These are phyloP conservation scores for Nomada ferruginata DNA, from an alignment of 2,888 invertebrate genomes.

Conservation along the genomic window DNA sequence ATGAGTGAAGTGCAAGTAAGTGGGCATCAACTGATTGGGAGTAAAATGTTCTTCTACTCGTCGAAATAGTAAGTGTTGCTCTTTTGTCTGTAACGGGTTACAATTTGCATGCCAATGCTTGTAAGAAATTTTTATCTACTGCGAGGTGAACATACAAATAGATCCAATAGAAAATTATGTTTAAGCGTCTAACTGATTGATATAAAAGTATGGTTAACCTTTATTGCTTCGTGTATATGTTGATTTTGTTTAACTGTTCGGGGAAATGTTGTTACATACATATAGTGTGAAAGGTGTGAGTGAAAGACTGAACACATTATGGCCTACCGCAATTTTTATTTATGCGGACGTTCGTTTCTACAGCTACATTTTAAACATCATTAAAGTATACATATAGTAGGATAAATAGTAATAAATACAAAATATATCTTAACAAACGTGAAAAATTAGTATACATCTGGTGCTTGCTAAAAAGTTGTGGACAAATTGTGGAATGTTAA, in stretches of 20 bases:
- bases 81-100: too few relatives aligned
- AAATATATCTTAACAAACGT: slow-evolving; percentile 57
- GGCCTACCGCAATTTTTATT: slow-evolving; percentile 73
- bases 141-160: too few relatives aligned
- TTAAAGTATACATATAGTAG: slow-evolving; percentile 57
- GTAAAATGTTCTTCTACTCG: too few relatives aligned
- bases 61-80: too few relatives aligned
- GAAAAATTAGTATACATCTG: slow-evolving; percentile 49
- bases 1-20: neutral
- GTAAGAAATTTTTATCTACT: too few relatives aligned
- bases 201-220: slow-evolving; percentile 6
- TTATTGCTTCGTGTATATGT: neutral
- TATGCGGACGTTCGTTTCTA: slow-evolving; percentile 70
- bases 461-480: slow-evolving; percentile 36
- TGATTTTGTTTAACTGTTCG: slow-evolving; percentile 5
- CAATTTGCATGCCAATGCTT: too few relatives aligned
- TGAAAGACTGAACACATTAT: slow-evolving; percentile 63
- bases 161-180: neutral
- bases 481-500: slow-evolving; percentile 29
- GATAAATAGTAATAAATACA: slow-evolving; percentile 65
- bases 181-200: neutral
- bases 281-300: slow-evolving; percentile 46
- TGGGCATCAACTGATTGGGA: too few relatives aligned
- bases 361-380: slow-evolving; percentile 60
- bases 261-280: slow-evolving; percentile 5